A percentile compares a stretch with the other conserved stretches of the same genome.
Conservation (phyloP, 2,113 vertebrate species). For the Hippocampus abdominalis region DNA sequence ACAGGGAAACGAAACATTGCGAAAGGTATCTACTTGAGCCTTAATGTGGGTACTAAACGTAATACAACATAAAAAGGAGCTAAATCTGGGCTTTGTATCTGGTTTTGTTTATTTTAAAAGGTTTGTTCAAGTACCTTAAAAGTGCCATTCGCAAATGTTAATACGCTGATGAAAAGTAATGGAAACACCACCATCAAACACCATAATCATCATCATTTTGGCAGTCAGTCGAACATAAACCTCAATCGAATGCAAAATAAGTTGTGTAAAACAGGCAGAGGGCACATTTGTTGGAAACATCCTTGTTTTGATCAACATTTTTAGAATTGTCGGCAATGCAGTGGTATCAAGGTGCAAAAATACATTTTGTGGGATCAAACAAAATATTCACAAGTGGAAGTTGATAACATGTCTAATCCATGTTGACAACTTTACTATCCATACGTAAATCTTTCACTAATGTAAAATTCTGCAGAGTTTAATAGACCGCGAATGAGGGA, state of each 20-base stretch:
- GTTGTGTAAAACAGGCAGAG: not conserved
- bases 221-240: not conserved
- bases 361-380: too few relatives aligned
- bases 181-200: not conserved
- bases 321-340: not conserved
- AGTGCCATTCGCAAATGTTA: not conserved
- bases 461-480: not conserved
- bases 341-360: not conserved
- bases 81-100: not conserved
- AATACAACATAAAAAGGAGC: not conserved
- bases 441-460: not conserved
- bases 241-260: constrained; percentile 1
- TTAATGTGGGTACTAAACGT: not conserved
- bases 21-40: not conserved
- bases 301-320: not conserved
- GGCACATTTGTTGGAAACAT: not conserved
- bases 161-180: not conserved
- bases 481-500: not conserved
- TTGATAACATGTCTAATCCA: not conserved
- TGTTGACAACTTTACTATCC: not conserved
- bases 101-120: not conserved
- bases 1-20: not conserved
- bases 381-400: not conserved
- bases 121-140: not conserved
- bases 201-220: not conserved